Conservation (phyloP, 2,888 invertebrate genomes). For the Pemphredon lugubris region DNA sequence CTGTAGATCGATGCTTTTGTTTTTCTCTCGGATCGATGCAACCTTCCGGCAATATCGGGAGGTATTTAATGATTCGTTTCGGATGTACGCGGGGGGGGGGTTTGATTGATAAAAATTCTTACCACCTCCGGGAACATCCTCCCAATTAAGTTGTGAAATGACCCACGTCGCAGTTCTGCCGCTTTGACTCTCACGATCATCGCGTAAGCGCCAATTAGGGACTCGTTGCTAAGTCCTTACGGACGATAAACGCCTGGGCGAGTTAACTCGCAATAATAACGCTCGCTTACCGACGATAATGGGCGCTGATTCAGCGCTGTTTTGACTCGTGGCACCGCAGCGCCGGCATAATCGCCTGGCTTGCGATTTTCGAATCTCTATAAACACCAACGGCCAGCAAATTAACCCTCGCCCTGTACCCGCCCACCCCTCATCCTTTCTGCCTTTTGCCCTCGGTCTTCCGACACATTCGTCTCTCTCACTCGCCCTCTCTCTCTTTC, state of each 20-base stretch:
- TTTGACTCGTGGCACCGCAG: constrained; percentile 44
- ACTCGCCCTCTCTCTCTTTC: constrained; percentile 1
- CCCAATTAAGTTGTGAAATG: no score
- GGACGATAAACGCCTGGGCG: constrained; percentile 63
- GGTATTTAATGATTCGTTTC: no score
- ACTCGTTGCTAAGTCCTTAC: constrained; percentile 54
- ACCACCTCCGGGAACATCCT: no score
- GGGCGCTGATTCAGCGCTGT: constrained; percentile 65
- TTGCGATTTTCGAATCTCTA: constrained; percentile 66
- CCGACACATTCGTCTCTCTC: constrained; percentile 9
- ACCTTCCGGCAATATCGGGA: no score
- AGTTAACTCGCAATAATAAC: constrained; percentile 69
- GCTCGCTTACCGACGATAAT: constrained; percentile 54
- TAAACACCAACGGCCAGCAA: constrained; percentile 60
- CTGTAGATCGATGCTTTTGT: no score
- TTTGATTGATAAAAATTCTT: no score
- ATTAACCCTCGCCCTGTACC: constrained; percentile 56
- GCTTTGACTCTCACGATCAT: constrained; percentile 57
- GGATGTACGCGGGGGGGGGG: no score
- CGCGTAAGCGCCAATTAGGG: constrained; percentile 60
- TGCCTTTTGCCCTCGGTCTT: neutral
- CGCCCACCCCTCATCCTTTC: neutral
- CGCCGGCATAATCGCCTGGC: constrained; percentile 57
- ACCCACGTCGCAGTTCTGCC: neutral
- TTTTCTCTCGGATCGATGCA: no score